Conservation (phyloP, 2,888 invertebrate species). For the Carpatolechia fugitivella region DNA sequence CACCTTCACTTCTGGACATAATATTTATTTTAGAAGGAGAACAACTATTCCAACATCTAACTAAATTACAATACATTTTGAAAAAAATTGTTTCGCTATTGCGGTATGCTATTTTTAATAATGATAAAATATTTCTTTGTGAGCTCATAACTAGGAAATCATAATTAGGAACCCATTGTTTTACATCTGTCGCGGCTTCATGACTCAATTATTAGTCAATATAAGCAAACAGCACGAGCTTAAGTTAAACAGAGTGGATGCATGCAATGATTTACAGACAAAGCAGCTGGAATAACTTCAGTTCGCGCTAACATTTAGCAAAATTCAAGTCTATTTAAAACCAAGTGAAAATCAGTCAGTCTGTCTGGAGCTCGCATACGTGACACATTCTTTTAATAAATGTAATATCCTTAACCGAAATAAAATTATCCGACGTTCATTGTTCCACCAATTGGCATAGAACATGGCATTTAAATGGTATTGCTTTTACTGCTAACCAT, state of each 20-base stretch:
- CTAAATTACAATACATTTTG: no score
- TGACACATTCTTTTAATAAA: constrained; percentile 12
- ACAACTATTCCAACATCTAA: no score
- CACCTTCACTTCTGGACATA: no score
- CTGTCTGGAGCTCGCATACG: not conserved
- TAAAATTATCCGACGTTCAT: constrained; percentile 1
- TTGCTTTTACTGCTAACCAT: no score
- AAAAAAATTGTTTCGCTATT: no score
- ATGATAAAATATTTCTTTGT: not conserved
- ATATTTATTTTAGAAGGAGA: no score
- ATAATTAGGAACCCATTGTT: no score
- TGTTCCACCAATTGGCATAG: not conserved
- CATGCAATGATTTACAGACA: constrained; percentile 31
- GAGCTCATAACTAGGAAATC: not conserved
- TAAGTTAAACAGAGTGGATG: constrained; percentile 18
- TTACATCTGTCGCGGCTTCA: not conserved
- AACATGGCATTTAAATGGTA: no score
- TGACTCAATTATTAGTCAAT: no score
- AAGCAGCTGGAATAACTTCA: constrained; percentile 32
- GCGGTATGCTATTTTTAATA: no score
- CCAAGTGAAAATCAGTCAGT: not conserved
- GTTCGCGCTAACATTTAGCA: constrained; percentile 16
- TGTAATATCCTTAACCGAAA: constrained; percentile 9
- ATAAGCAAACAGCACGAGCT: constrained; percentile 10
- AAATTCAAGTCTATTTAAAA: constrained; percentile 18